These are phyloP conservation scores for Meriones psammophilus DNA, from an alignment of 2,797 vertebrate genomes.

Conservation along the genomic window DNA sequence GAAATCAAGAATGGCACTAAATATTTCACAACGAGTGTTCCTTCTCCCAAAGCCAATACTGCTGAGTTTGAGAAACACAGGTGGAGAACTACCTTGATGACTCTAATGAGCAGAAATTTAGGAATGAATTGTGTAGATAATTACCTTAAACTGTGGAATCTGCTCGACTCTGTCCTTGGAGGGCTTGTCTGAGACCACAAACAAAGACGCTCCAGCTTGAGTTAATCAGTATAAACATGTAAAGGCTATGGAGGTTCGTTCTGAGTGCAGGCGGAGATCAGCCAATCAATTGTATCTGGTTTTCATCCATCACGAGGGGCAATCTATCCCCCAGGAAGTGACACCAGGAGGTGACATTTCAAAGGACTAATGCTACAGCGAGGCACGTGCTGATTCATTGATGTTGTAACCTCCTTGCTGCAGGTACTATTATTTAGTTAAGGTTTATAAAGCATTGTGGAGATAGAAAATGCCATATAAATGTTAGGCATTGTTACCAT, in stretches of 20 bases:
- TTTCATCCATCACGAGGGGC: constrained; percentile 79
- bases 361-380: constrained; percentile 24
- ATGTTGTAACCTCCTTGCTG: constrained; percentile 69
- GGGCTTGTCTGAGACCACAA: constrained; percentile 47
- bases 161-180: constrained; percentile 58
- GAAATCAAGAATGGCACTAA: background rate
- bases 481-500: constrained; percentile 66
- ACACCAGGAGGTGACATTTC: constrained; percentile 71
- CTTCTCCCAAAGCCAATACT: background rate
- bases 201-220: constrained; percentile 64
- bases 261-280: constrained; percentile 68
- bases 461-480: constrained; percentile 69
- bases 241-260: constrained; percentile 69
- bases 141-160: constrained; percentile 43
- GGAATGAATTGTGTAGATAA: constrained; percentile 47
- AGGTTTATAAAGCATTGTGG: constrained; percentile 69
- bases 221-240: constrained; percentile 78
- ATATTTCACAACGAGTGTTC: background rate
- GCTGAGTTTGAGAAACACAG: background rate
- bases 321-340: constrained; percentile 63
- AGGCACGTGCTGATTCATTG: constrained; percentile 72
- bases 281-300: constrained; percentile 79
- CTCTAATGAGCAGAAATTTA: background rate
- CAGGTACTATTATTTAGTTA: constrained; percentile 70
- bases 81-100: background rate